Base-by-base conservation (phyloP, 1,140 invertebrate genomes). In the Zaprionus inermis region DNA sequence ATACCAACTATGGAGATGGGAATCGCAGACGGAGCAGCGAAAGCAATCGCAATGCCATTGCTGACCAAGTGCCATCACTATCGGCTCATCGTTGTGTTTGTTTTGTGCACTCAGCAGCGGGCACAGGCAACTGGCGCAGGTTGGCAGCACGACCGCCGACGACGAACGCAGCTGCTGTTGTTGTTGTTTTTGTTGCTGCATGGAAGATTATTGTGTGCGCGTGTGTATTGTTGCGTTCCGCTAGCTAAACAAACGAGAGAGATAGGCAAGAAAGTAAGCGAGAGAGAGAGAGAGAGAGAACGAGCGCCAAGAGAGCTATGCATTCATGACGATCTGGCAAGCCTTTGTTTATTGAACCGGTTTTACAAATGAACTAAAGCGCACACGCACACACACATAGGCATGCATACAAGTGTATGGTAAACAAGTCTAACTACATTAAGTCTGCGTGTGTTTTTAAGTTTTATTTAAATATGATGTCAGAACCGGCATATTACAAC, bases 41-140 rank as follows among this genome's bases (percentile, higher is more conserved):
- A 97, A 97, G 90, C 97, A 97, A 90, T 97, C 97, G 90, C 95
- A 95, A 86, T 97, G 97, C 96, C 96, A 97, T 91, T 97, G 96
- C 88, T 97, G 96, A 60, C 94, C 95, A 58, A 97, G 93, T 16
- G 97, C 96, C 76, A 89, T 88, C 1, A 91, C 81, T 28, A 89
- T 89, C 14, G 85, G 83, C 54, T 91, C 90, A 66, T 80, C 90
- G 34, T 52, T 81, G 56, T 84, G 77, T 54, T 49, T 69, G 32
- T 34, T 63, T 41, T 76, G 11, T 24, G 77, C 77, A 51, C 38
- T 44, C 38, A 79, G 52, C 28, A 90, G 46, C 41, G 77, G 81
- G 18, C 81, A 79, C n/a, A 79, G 85, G 24, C 84, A 89, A 55
- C 88, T 77, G 56, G 81, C 85, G 51, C 84, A 90, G 11, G 70